Base-by-base conservation (phyloP, 2,888 invertebrate genomes). In the Pemphredon lugubris region DNA sequence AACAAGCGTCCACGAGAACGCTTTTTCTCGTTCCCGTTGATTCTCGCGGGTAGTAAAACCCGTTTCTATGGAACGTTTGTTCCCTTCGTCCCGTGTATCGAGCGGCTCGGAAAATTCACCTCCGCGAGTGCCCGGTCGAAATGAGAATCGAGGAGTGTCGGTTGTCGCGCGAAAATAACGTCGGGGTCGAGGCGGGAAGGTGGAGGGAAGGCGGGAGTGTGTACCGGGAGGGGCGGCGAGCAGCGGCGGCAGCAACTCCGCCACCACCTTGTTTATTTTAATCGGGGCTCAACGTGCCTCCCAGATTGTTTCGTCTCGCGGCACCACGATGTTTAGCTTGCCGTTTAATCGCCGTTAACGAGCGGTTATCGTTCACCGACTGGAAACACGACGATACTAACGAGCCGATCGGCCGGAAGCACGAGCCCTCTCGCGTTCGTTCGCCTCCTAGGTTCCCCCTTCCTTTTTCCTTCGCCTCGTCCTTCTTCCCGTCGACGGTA, bases 221-320 rank as follows among this genome's bases (percentile, higher is more conserved):
- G n/a, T n/a, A n/a, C n/a, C n/a, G n/a, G n/a, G 68, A 30, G 64
- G 47, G 61, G 53, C 67, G 66, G 58, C 53, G 64, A 51, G 48
- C 68, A 65, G 75, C 71, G 26, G 26, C 26, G 48, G 48, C 68
- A 68, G 75, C 71, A 77, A 67, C 81, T 76, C 83, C 26, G 48
- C 44, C 68, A 68, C 73, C 71, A 77, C 69, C 81, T 76, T 83
- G 84, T 83, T 86, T 85, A 84, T 84, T 85, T 84, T 82, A 84
- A 84, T 84, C 82, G 82, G 54, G 73, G 69, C 75, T 81, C 79
- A 73, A 77, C 80, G 81, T 76, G 82, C 81, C 78, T 71, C 61
- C 75, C 74, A 83, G 85, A 87, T 87, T 88, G 87, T 87, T 87
- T 88, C 85, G 86, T 87, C 87, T 87, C 84, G 85, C 76, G 80